These are phyloP conservation scores for Alitta virens DNA, from an alignment of 2,888 invertebrate genomes.

Conservation along the genomic window DNA sequence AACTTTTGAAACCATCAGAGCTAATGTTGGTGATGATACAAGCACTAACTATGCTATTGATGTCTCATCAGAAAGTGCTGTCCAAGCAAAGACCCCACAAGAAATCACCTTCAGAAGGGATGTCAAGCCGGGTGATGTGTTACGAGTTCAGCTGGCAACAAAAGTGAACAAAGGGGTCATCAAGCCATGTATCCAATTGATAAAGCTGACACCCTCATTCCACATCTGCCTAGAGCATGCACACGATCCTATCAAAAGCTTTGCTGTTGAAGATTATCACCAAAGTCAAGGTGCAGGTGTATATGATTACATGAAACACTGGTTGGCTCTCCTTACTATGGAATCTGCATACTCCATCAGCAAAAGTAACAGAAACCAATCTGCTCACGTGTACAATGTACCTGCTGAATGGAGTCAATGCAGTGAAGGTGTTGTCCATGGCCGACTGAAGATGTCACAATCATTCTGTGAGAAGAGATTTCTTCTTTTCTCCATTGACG, in stretches of 20 bases:
- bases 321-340: background rate
- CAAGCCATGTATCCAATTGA: constrained; percentile 2
- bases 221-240: constrained; percentile 13
- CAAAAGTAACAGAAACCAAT: background rate
- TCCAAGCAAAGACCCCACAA: no score
- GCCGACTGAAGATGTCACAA: background rate
- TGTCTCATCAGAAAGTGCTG: no score
- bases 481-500: background rate
- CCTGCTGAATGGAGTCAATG: background rate
- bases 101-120: no score
- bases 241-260: constrained; percentile 7
- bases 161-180: background rate
- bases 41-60: no score
- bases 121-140: no score
- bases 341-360: constrained; percentile 3
- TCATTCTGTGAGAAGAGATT: background rate
- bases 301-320: background rate
- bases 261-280: background rate
- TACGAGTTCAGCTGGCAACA: background rate
- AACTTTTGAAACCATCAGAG: no score
- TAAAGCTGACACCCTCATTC: constrained; percentile 1
- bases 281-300: background rate
- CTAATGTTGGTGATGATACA: no score
- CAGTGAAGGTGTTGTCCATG: background rate
- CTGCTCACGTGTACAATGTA: constrained; percentile 4